Conservation (phyloP, 2,797 vertebrate genomes). For the Esox masquinongy region DNA sequence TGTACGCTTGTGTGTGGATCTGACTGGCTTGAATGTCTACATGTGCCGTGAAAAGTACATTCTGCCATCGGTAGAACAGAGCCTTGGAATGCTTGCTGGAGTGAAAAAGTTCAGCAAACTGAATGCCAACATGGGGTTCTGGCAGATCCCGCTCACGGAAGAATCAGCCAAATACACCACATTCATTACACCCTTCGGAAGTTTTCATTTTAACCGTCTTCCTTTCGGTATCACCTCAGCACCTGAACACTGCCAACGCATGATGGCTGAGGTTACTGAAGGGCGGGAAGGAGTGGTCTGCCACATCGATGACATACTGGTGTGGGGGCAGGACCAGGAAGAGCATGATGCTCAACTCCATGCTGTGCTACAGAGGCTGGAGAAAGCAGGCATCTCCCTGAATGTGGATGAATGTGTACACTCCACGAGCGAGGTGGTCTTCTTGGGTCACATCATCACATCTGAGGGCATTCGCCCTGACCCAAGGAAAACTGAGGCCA, state of each 20-base stretch:
- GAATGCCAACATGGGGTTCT: constrained; percentile 17
- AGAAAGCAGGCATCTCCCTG: neutral
- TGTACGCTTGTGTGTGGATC: constrained; percentile 6
- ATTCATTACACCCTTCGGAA: constrained; percentile 5
- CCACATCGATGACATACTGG: constrained; percentile 32
- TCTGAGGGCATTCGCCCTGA: neutral
- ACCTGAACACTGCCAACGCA: constrained; percentile 29
- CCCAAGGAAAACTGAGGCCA: neutral
- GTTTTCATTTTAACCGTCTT: constrained; percentile 1
- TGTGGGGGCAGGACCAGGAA: constrained; percentile 16
- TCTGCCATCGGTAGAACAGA: neutral
- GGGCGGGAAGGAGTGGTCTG: constrained; percentile 19
- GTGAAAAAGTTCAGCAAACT: constrained; percentile 1
- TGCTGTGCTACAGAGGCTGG: neutral
- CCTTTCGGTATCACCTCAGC: constrained; percentile 20
- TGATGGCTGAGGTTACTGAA: constrained; percentile 11
- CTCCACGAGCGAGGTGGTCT: constrained; percentile 10
- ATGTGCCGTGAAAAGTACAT: constrained; percentile 2
- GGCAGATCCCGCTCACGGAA: neutral
- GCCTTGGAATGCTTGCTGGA: constrained; percentile 5
- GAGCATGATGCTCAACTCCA: constrained; percentile 24
- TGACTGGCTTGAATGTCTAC: constrained; percentile 1
- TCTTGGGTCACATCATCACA: constrained; percentile 22
- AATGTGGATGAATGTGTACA: constrained; percentile 32
- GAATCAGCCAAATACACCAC: neutral